phyloP scores from a whole-genome alignment of 2,113 vertebrate species.

The Tylochromis polylepis region DNA sequence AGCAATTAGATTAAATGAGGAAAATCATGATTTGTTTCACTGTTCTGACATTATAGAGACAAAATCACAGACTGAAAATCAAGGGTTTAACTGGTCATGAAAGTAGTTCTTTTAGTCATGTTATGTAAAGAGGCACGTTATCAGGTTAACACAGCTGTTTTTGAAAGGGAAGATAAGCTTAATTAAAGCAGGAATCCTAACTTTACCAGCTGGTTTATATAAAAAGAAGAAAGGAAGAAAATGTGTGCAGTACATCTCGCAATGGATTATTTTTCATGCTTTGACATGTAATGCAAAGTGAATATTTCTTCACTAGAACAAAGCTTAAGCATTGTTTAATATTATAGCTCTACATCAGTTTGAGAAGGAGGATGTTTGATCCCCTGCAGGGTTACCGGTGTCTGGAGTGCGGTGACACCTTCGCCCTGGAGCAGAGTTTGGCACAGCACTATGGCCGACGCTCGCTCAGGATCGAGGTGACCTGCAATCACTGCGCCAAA shows the following conservation, averaged over 20 bases:
- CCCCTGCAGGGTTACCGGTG: conserved; percentile 83
- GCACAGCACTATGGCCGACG: conserved; percentile 90
- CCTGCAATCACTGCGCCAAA: conserved; percentile 93
- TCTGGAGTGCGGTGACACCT: conserved; percentile 91
- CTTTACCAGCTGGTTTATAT: background rate
- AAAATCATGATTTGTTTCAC: background rate
- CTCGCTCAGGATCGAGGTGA: conserved; percentile 94
- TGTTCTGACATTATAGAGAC: background rate
- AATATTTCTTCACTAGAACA: background rate
- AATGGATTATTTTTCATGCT: background rate
- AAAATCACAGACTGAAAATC: background rate
- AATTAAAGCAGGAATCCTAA: background rate
- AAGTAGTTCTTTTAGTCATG: background rate
- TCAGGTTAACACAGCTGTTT: background rate
- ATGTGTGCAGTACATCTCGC: background rate
- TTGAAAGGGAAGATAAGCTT: background rate
- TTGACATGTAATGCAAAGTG: background rate
- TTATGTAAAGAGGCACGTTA: background rate
- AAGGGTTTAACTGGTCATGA: background rate
- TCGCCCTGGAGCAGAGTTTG: conserved; percentile 90
- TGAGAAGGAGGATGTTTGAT: background rate
- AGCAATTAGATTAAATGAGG: background rate
- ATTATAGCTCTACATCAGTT: background rate
- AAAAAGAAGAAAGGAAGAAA: background rate
- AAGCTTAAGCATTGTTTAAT: background rate